Evolutionary conservation across 1,140 invertebrate genomes (phyloP).

Genomic region (Drosophila pachea): DNA sequence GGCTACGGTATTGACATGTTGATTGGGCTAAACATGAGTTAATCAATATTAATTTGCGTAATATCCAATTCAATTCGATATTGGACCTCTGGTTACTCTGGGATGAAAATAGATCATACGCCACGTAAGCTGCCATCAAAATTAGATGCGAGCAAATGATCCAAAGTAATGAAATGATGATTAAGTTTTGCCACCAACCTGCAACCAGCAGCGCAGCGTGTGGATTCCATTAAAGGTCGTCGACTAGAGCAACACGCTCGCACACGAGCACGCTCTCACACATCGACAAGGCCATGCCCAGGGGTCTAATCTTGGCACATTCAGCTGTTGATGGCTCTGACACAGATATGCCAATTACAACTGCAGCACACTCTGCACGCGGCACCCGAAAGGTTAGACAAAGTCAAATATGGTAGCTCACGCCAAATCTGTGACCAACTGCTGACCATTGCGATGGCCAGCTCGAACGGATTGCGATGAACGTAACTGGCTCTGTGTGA

Average conservation of each 20-base stretch:
- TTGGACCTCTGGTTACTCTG: neutral
- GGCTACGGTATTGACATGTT: no score
- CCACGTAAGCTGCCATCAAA: neutral
- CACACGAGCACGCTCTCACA: slow-evolving; percentile 9
- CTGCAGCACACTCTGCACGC: slow-evolving; percentile 36
- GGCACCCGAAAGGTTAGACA: slow-evolving; percentile 33
- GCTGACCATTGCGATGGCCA: slow-evolving; percentile 21
- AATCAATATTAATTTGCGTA: neutral
- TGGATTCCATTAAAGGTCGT: slow-evolving; percentile 15
- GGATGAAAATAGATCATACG: no score
- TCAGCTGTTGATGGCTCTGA: slow-evolving; percentile 42
- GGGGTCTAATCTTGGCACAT: slow-evolving; percentile 36
- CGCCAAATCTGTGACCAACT: slow-evolving; percentile 20
- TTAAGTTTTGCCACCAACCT: slow-evolving; percentile 14
- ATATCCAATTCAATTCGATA: neutral
- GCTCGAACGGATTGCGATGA: slow-evolving; percentile 16
- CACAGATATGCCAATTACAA: slow-evolving; percentile 69
- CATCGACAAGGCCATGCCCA: slow-evolving; percentile 19
- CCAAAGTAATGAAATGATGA: slow-evolving; percentile 9
- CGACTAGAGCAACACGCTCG: no score
- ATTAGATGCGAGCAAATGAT: neutral
- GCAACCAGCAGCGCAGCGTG: neutral
- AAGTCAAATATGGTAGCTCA: slow-evolving; percentile 36
- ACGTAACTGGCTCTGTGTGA: neutral
- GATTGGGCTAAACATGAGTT: no score